Evolutionary conservation across 1,140 invertebrate genomes (phyloP).

Genomic region (Conus betulinus): DNA sequence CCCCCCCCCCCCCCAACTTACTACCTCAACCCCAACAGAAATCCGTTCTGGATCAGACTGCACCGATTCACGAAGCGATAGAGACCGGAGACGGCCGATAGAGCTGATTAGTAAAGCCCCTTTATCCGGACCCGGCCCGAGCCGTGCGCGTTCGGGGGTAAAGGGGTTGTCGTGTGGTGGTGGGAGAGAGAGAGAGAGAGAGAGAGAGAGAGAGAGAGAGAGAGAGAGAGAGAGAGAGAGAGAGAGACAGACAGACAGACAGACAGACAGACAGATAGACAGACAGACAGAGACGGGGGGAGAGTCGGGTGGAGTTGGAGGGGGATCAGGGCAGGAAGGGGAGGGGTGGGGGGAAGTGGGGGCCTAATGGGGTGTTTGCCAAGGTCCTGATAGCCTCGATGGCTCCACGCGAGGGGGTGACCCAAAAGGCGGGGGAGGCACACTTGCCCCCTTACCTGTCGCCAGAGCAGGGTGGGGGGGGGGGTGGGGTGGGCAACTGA

Average conservation of each 20-base stretch:
- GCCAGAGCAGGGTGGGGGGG: not conserved
- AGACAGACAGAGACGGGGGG: not conserved
- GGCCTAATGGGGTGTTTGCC: not conserved
- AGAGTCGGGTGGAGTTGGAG: not conserved
- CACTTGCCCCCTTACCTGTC: not conserved
- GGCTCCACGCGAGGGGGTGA: not conserved
- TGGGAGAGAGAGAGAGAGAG: not conserved
- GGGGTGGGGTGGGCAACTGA: not conserved
- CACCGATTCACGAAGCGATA: not conserved
- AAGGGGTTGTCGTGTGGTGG: too few relatives aligned
- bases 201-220: slow-evolving; percentile 28
- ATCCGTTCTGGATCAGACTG: not conserved
- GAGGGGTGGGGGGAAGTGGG: slow-evolving; percentile 14
- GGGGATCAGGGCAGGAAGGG: not conserved
- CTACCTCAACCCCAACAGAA: not conserved
- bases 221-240: slow-evolving; percentile 1
- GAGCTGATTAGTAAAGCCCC: not conserved
- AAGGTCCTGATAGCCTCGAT: not conserved
- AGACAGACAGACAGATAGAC: slow-evolving; percentile 4
- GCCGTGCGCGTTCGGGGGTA: too few relatives aligned
- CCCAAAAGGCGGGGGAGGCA: not conserved
- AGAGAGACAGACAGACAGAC: slow-evolving; percentile 24
- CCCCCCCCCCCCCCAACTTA: too few relatives aligned
- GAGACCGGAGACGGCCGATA: not conserved
- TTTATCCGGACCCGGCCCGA: not conserved